Base-by-base conservation (phyloP, 2,888 invertebrate genomes). In the Cyclophora punctaria region DNA sequence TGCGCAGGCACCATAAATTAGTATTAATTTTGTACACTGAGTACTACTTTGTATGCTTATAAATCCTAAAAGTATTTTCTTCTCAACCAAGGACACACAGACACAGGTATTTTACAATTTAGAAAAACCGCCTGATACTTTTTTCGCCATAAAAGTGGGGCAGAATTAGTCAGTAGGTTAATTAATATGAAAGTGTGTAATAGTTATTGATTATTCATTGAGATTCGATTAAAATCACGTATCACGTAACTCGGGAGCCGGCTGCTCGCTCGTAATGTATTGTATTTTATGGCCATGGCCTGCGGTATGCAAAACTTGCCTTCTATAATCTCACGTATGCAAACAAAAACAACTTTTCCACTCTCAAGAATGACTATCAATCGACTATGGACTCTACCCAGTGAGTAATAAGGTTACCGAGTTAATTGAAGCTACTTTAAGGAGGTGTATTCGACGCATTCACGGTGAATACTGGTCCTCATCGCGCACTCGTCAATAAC, bases 261-360 rank as follows among this genome's bases (percentile, higher is more conserved):
- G 63, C 69, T 71, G 70, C 63, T 69, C 55, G 73, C 73, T 80
- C 82, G 73, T 84, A 80, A 84, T 79, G 79, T 81, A 75, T 79
- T 79, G 78, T 80, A 80, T 79, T 84, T 84, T 83, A 83, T 78
- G 72, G 69, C 71, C 74, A 69, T 74, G 81, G 80, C 80, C 78
- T 74, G 81, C 73, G 80, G 80, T 84, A 83, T 83, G 83, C 80
- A 81, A 82, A 82, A 82, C 81, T 75, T 63, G 77, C 75, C 80
- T 82, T 78, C 80, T 71, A 80, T 81, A 83, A 80, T 81, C 78
- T 76, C 71, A 69, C 70, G 65, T 72, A 64, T 66, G 66, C 72
- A 71, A 72, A 71, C 59, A 70, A 73, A 68, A 52, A 71, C 72
- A 64, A 64, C 62, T 70, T 71, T 78, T 63, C 78, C 50, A 62